Conservation (phyloP, 2,888 invertebrate genomes). For the Eremobia ochroleuca region DNA sequence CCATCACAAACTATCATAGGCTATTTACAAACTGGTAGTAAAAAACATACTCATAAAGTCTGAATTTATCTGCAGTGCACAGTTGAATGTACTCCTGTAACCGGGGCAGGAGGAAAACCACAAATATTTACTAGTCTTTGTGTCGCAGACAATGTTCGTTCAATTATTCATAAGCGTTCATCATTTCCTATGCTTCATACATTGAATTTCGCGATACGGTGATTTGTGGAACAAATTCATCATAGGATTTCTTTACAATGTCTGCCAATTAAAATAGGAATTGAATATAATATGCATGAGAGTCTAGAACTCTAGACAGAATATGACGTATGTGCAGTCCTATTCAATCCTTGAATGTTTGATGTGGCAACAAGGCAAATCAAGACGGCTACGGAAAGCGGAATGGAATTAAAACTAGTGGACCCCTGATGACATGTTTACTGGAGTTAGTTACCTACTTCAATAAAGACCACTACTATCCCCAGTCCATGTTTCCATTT, state of each 20-base stretch:
- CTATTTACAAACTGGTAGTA: background rate
- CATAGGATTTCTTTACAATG: slow-evolving; percentile 47
- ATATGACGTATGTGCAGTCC: background rate
- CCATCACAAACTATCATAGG: too few species aligned
- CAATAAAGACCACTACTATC: slow-evolving; percentile 15
- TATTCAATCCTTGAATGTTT: slow-evolving; percentile 6
- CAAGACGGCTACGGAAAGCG: slow-evolving; percentile 1
- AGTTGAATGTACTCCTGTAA: slow-evolving; percentile 61
- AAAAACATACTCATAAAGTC: slow-evolving; percentile 14
- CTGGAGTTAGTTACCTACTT: background rate
- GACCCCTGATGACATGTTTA: background rate
- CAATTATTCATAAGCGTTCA: slow-evolving; percentile 67
- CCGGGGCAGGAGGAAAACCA: slow-evolving; percentile 66
- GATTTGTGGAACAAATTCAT: slow-evolving; percentile 45
- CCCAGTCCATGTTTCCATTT: slow-evolving; percentile 15
- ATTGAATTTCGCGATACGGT: slow-evolving; percentile 43
- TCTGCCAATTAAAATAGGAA: slow-evolving; percentile 43
- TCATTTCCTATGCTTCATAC: slow-evolving; percentile 58
- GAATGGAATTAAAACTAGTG: slow-evolving; percentile 14
- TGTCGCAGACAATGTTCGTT: slow-evolving; percentile 61
- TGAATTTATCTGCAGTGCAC: slow-evolving; percentile 39
- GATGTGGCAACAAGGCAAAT: background rate
- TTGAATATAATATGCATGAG: slow-evolving; percentile 15
- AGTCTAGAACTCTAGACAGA: slow-evolving; percentile 23
- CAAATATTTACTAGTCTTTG: slow-evolving; percentile 64